These are phyloP conservation scores for Epinotia bilunana DNA, from an alignment of 2,888 invertebrate species.

Conservation along the genomic window DNA sequence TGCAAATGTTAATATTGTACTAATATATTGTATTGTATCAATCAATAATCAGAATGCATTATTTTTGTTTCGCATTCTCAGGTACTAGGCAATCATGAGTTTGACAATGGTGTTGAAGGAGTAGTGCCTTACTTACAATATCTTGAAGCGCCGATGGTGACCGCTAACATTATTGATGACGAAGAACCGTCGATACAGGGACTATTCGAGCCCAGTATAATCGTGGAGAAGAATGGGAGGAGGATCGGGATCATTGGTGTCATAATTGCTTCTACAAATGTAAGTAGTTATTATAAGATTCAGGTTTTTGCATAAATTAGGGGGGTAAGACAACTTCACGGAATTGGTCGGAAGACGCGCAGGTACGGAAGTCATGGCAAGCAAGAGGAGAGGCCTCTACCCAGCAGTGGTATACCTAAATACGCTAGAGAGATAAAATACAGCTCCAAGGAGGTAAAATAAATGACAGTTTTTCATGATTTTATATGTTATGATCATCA, in stretches of 20 bases:
- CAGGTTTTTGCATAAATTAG: no score
- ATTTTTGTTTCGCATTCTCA: constrained; percentile 58
- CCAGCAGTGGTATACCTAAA: no score
- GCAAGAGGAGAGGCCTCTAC: no score
- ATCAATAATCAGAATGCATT: background rate
- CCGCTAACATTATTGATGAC: constrained; percentile 89
- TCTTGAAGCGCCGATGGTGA: constrained; percentile 87
- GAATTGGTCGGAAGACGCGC: no score
- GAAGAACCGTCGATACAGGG: constrained; percentile 88
- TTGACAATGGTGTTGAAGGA: constrained; percentile 90
- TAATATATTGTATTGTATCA: no score
- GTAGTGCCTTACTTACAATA: constrained; percentile 88
- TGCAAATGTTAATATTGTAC: no score
- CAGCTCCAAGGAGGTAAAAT: no score
- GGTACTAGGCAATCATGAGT: constrained; percentile 95
- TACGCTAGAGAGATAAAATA: no score
- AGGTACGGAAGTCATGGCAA: no score
- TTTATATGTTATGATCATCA: no score
- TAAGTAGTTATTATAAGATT: constrained; percentile 52
- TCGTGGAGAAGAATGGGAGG: constrained; percentile 86
- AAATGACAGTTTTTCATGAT: no score
- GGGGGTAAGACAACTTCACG: no score
- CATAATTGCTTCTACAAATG: constrained; percentile 71
- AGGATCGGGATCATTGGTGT: constrained; percentile 93
- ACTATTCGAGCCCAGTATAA: constrained; percentile 86